Percentiles rank a stretch among this genome's conserved stretches.
These are phyloP conservation scores for Hemistola chrysoprasaria DNA, from an alignment of 2,888 invertebrate genomes.

Conservation along the genomic window DNA sequence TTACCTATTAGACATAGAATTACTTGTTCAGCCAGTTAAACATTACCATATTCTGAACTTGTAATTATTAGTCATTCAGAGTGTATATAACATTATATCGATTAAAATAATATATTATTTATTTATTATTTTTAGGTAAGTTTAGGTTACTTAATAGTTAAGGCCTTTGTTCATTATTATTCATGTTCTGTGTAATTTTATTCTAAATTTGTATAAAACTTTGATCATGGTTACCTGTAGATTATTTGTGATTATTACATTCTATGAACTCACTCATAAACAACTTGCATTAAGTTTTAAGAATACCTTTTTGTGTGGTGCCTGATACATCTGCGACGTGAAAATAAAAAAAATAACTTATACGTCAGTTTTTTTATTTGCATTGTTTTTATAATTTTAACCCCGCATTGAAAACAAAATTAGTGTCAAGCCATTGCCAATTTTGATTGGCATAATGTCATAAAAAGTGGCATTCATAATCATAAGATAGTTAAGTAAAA, in stretches of 20 bases:
- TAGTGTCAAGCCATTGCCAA: slow-evolving; percentile 1
- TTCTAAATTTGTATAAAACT: no score
- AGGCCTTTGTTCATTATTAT: slow-evolving; percentile 5
- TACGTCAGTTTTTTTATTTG: slow-evolving; percentile 9
- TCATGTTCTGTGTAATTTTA: slow-evolving; percentile 16
- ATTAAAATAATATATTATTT: slow-evolving; percentile 40
- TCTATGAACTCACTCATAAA: slow-evolving; percentile 7
- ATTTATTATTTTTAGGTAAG: slow-evolving; percentile 26
- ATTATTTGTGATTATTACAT: slow-evolving; percentile 13
- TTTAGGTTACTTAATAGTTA: slow-evolving; percentile 4
- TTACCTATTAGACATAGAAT: slow-evolving; percentile 64
- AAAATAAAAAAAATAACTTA: slow-evolving; percentile 33
- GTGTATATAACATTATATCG: slow-evolving; percentile 68
- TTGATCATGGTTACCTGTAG: no score
- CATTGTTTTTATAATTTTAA: slow-evolving; percentile 1
- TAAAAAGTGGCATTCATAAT: slow-evolving; percentile 3
- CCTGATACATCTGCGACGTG: slow-evolving; percentile 33
- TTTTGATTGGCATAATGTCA: slow-evolving; percentile 7
- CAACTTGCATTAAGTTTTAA: slow-evolving; percentile 13
- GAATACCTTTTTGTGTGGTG: slow-evolving; percentile 37
- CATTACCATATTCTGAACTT: slow-evolving; percentile 14
- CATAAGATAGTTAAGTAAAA: background rate
- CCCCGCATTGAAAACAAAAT: slow-evolving; percentile 4
- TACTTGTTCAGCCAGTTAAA: slow-evolving; percentile 15
- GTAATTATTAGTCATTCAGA: slow-evolving; percentile 47